Evolutionary conservation across 1,140 invertebrate species (phyloP).

Genomic region (Drosophila eugracilis): DNA sequence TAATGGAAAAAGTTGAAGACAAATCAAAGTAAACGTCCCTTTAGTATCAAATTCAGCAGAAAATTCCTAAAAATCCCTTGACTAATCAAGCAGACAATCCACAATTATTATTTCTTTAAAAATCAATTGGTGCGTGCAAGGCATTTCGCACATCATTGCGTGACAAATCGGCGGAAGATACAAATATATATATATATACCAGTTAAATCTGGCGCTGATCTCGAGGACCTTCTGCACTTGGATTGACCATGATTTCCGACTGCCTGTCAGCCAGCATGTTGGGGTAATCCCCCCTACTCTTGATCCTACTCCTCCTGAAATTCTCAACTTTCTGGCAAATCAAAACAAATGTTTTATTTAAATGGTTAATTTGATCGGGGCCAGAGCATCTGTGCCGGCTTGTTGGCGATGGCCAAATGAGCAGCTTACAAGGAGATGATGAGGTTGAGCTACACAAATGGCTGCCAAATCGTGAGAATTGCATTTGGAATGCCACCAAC

Average conservation of each 20-base stretch:
- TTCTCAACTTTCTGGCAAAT: slow-evolving; percentile 33
- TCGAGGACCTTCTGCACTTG: slow-evolving; percentile 3
- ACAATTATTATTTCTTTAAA: background rate
- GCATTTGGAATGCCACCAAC: slow-evolving; percentile 49
- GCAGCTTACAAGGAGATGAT: slow-evolving; percentile 75
- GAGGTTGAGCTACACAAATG: slow-evolving; percentile 61
- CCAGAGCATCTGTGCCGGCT: slow-evolving; percentile 22
- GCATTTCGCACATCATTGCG: slow-evolving; percentile 22
- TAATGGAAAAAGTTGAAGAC: background rate
- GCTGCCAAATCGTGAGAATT: slow-evolving; percentile 78
- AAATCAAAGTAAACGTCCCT: too few species aligned
- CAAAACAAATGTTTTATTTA: slow-evolving; percentile 82
- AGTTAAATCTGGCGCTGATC: slow-evolving; percentile 11
- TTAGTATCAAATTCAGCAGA: too few species aligned
- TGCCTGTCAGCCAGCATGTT: slow-evolving; percentile 59
- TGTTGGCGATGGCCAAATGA: slow-evolving; percentile 66
- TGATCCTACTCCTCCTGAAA: background rate
- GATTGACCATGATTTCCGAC: slow-evolving; percentile 29
- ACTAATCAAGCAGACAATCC: slow-evolving; percentile 5
- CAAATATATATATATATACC: background rate
- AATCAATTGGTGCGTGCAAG: slow-evolving; percentile 20
- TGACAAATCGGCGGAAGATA: slow-evolving; percentile 20
- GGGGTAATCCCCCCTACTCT: slow-evolving; percentile 1
- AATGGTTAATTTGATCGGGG: slow-evolving; percentile 76
- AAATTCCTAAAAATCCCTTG: too few species aligned